These are phyloP conservation scores for Acholoe squamosa DNA, from an alignment of 2,888 invertebrate genomes.

Conservation along the genomic window DNA sequence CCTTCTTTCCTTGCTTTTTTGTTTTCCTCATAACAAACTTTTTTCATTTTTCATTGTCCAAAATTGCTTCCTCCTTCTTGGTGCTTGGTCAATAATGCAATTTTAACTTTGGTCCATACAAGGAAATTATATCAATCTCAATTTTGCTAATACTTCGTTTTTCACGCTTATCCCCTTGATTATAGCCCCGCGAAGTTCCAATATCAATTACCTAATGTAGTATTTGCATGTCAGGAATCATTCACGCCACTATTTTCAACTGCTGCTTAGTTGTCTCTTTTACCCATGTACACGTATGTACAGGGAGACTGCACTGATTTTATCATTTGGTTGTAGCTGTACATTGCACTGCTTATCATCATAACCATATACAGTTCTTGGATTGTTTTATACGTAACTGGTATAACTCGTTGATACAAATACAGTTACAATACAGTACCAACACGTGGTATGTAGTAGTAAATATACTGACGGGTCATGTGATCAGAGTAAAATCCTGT, in stretches of 20 bases:
- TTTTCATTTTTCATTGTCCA: background rate
- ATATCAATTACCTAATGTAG: no score
- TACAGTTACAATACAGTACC: background rate
- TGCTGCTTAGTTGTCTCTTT: no score
- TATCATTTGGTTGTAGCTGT: background rate
- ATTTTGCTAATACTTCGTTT: no score
- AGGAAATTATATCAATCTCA: no score
- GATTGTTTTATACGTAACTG: background rate
- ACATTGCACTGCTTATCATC: conserved; percentile 2
- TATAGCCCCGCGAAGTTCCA: no score
- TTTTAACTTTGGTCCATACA: background rate
- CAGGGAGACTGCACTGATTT: background rate
- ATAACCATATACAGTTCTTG: background rate
- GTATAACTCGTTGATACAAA: background rate
- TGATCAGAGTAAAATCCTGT: no score
- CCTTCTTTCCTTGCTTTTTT: background rate
- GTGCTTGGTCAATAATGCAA: background rate
- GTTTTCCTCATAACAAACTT: background rate
- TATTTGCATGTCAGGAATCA: no score
- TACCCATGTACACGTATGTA: background rate
- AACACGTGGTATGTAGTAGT: background rate
- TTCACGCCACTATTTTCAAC: no score
- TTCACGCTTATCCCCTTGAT: no score
- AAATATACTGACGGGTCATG: no score
- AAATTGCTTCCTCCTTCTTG: background rate